Base-by-base conservation (phyloP, 2,888 invertebrate species). In the Oasisia sp. region DNA sequence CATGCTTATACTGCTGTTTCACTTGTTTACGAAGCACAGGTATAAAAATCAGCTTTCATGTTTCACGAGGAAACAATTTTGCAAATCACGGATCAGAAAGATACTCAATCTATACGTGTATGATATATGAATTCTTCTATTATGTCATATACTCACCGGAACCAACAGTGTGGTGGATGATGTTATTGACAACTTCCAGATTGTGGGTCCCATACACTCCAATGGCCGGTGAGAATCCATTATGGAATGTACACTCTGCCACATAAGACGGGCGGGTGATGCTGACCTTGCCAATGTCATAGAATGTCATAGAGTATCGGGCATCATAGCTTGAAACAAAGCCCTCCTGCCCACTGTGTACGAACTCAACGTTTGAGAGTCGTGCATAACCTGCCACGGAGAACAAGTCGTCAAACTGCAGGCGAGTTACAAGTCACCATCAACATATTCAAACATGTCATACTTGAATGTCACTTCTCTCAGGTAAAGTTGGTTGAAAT, bases 81-180 rank as follows among this genome's bases (percentile, higher is more conserved):
- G 38, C 38, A 38, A 38, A 38, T 38, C 38, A 38, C 38, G 38
- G 38, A 38, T 38, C 38, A 38, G 2, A 4, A 38, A 38, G 4
- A 38, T 38, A 38, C 38, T 4, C 38, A n/a, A n/a, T n/a, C 38
- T 38, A 38, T 38, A 38, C 4, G 38, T 38, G 38, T 38, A 38
- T 38, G 38, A 38, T 4, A 38, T 38, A 38, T 38, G 38, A 38
- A 38, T 38, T 38, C 1, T 38, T 38, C 38, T 38, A 38, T 38
- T 1, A 38, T 38, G 38, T 38, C 38, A 50, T 45, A 45, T 50
- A 50, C 93, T 92, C 93, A 92, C 93, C 93, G 89, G 93, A 93
- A 19, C 94, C 94, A 74, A 94, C 93, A 12, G 94, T 94, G 38
- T 92, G 92, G 92, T 94, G 92, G 12, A 94, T 92, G 32, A 94